Base-by-base conservation (phyloP, 2,888 invertebrate genomes). In the Amorpha juglandis region DNA sequence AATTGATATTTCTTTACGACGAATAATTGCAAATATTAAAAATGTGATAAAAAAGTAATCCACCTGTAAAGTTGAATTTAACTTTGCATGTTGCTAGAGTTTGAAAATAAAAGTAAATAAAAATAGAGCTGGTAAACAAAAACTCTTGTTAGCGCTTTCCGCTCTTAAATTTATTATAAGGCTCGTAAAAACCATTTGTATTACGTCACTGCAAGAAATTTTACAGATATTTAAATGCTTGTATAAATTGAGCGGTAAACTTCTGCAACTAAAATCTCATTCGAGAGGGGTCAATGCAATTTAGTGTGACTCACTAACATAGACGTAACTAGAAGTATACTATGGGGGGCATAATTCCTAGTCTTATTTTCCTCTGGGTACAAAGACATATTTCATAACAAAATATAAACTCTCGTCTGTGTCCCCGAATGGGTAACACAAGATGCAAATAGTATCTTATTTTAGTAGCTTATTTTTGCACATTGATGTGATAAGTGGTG, bases 221-320 rank as follows among this genome's bases (percentile, higher is more conserved):
- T 58, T 42, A 42, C 19, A 42, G 58, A 42, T 19, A 58, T 42
- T 58, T 6, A 58, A 58, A 58, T 58, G n/a, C 35, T 52, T 52
- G 27, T 58, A 19, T 42, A 42, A 42, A 38, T 58, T 38, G 6
- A 58, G n/a, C 38, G 19, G 19, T 58, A 4, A 42, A 19, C 16
- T 58, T 58, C 42, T 58, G 42, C 35, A 38, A 55, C 11, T 38
- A 55, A 16, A 11, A 33, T 14, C 55, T 38, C n/a, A 0, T 38
- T 38, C 12, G 16, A 42, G 19, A 42, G 19, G 19, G 38, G 38
- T 33, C 35, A 9, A 11, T 19, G 38, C 1, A 19, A 42, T 19
- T 19, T 6, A 8, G 12, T 12, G 12, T 58, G 42, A 58, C 19
- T 42, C 42, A 58, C 38, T 3, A 4, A 42, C 9, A 42, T 11